Base-by-base conservation (phyloP, 2,113 vertebrate genomes). In the Lepisosteus osseus region DNA sequence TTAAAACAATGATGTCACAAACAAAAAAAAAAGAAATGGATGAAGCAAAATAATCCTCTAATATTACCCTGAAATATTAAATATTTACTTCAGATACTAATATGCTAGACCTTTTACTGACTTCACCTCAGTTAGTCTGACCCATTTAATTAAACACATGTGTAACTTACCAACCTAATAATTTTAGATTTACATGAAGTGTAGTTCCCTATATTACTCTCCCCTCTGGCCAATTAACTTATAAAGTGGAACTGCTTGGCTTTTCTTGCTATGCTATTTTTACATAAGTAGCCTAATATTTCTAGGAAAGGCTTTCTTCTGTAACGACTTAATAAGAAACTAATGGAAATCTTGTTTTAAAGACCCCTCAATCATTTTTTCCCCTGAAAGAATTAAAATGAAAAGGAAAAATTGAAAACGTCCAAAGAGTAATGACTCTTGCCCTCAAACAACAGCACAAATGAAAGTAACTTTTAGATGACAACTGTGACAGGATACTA, bases 201-300 rank as follows among this genome's bases (percentile, higher is more conserved):
- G 68, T 62, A 66, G 40, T 59, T 65, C 41, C 14, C 57, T n/a
- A 70, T 47, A 65, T 61, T 51, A 43, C 12, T 64, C 61, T 72
- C 65, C 57, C 65, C 15, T 11, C 54, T 45, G 65, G 70, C 69
- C 69, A 71, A 68, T 71, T 72, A 63, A 43, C 74, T 14, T 69
- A 77, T 81, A 78, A 68, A 64, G 65, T 73, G 15, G 68, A 77
- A 57, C 71, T 74, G 72, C 74, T 61, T 73, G 56, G 59, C 68
- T 55, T n/a, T 66, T 68, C 70, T 65, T 74, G 68, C 59, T 72
- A 45, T 11, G 69, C 17, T 51, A 62, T 65, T 7, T 29, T 59
- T 13, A 0, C 5, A 13, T 54, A 65, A 69, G 47, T 75, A 67
- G 29, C 45, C 61, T 61, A 73, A 29, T 2, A 29, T 61, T 70